These are phyloP conservation scores for Anthopleura sola DNA, from an alignment of 64 coral and sea anemone species.

Conservation along the genomic window DNA sequence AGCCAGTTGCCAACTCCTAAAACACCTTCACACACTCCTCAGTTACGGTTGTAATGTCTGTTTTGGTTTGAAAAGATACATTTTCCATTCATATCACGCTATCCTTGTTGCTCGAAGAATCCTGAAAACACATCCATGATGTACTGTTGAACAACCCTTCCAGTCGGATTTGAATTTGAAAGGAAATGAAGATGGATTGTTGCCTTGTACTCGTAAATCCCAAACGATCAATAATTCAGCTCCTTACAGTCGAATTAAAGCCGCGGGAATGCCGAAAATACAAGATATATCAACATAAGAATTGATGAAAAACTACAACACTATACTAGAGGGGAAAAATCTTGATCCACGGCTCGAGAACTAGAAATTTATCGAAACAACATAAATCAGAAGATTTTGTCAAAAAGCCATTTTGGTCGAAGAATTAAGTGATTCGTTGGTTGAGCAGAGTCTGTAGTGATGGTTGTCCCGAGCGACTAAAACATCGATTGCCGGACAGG, in stretches of 20 bases:
- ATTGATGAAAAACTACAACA: not conserved
- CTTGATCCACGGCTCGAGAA: not conserved
- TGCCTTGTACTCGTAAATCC: not conserved
- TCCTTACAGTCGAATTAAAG: not conserved
- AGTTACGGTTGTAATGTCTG: not conserved
- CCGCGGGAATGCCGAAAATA: conserved; percentile 12
- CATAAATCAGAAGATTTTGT: not conserved
- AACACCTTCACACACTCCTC: not conserved
- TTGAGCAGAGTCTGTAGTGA: not conserved
- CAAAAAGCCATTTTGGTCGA: not conserved
- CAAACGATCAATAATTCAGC: conserved; percentile 24
- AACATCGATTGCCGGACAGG: not conserved
- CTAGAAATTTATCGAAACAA: not conserved
- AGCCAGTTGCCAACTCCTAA: not conserved
- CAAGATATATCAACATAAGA: not conserved
- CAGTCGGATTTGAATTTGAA: not conserved
- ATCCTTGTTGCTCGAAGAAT: not conserved
- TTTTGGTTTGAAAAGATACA: not conserved
- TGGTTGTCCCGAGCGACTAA: conserved; percentile 25
- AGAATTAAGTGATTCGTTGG: not conserved
- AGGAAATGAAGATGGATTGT: not conserved
- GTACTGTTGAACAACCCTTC: not conserved
- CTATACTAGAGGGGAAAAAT: not conserved
- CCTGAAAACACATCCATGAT: not conserved
- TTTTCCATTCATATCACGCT: not conserved